A percentile compares a stretch with the other conserved stretches of the same genome.
These are phyloP conservation scores for Ennomos fuscantarius DNA, from an alignment of 2,888 invertebrate genomes.

Conservation along the genomic window DNA sequence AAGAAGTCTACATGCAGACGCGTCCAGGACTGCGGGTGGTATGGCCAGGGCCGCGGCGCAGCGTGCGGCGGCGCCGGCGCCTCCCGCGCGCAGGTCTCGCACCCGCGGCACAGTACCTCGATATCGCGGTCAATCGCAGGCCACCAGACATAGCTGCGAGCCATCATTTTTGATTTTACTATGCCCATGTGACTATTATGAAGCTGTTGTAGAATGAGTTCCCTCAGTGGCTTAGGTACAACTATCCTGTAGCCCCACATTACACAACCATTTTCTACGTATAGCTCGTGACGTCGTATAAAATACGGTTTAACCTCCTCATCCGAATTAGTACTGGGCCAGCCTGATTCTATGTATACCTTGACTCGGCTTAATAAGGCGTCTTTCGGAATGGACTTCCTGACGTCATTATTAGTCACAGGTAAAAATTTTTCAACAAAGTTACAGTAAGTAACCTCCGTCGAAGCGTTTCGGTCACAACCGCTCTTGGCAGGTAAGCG, in stretches of 20 bases:
- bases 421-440: neutral
- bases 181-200: constrained; percentile 28
- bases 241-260: constrained; percentile 26
- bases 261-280: constrained; percentile 25
- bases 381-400: too few relatives aligned
- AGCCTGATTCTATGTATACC: neutral
- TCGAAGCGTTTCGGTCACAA: too few relatives aligned
- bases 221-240: neutral
- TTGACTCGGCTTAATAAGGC: neutral
- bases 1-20: constrained; percentile 40
- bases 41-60: constrained; percentile 36
- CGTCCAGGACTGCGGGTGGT: constrained; percentile 29
- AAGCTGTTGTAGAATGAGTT: neutral
- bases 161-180: constrained; percentile 37
- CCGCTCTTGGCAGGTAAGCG: neutral
- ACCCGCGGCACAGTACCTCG: constrained; percentile 16
- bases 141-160: constrained; percentile 40
- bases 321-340: neutral
- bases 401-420: neutral
- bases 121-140: constrained; percentile 33
- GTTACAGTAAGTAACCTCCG: neutral
- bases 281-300: neutral
- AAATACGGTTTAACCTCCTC: neutral
- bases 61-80: constrained; percentile 15
- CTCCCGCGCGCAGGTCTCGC: neutral